Conservation (phyloP, 2,888 invertebrate species). For the Embidobia sp. region DNA sequence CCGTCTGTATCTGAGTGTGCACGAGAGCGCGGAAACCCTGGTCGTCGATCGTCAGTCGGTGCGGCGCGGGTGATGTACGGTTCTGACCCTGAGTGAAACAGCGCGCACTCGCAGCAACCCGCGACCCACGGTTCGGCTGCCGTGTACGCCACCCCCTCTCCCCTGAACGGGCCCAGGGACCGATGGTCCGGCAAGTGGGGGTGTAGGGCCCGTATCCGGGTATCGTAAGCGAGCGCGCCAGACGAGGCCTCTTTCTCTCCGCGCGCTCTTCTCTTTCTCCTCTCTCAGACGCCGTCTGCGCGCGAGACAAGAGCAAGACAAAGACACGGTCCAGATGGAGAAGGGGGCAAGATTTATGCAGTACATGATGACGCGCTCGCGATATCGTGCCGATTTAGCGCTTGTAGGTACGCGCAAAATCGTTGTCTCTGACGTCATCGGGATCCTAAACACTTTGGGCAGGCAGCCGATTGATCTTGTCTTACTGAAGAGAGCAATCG, state of each 20-base stretch:
- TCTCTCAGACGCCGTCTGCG: conserved; percentile 40
- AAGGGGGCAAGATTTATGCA: conserved; percentile 72
- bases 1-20: too few relatives aligned
- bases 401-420: too few relatives aligned
- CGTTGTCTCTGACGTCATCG: too few relatives aligned
- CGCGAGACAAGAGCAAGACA: conserved; percentile 53
- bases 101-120: conserved; percentile 61
- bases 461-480: too few relatives aligned
- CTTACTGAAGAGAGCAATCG: too few relatives aligned
- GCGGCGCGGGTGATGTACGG: conserved; percentile 76
- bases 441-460: too few relatives aligned
- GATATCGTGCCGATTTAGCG: not conserved
- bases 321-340: conserved; percentile 43
- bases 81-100: conserved; percentile 79
- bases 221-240: conserved; percentile 67
- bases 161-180: conserved; percentile 41
- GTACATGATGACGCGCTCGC: conserved; percentile 72
- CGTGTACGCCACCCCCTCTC: conserved; percentile 40
- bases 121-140: conserved; percentile 40
- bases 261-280: conserved; percentile 35
- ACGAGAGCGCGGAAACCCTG: conserved; percentile 70
- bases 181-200: conserved; percentile 67
- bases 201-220: conserved; percentile 76
- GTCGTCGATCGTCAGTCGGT: conserved; percentile 74
- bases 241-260: conserved; percentile 63